These are phyloP conservation scores for Serilophus lunatus DNA, from an alignment of 2,113 vertebrate species.

Conservation along the genomic window DNA sequence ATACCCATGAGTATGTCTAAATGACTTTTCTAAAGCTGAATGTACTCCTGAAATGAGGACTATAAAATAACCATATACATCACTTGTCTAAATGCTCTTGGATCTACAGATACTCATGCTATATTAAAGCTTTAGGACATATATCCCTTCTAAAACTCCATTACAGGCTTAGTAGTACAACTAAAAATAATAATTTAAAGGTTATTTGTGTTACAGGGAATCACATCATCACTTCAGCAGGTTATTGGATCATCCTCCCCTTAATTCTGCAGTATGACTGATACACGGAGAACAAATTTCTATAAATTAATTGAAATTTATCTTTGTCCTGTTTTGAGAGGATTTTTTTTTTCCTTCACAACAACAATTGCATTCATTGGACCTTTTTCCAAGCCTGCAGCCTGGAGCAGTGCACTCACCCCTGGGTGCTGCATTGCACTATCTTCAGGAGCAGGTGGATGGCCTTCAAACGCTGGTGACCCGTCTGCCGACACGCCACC, in stretches of 20 bases:
- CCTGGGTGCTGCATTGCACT: conserved; percentile 80
- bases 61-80: not conserved
- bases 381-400: not conserved
- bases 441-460: conserved; percentile 90
- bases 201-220: not conserved
- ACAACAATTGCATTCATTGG: not conserved
- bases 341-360: not conserved
- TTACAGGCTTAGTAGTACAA: not conserved
- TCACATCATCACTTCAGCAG: not conserved
- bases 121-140: not conserved
- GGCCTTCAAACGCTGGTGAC: conserved; percentile 91
- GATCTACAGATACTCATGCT: not conserved
- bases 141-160: not conserved
- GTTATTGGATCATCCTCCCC: not conserved
- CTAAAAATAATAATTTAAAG: not conserved
- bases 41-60: not conserved
- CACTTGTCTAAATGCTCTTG: not conserved
- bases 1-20: not conserved
- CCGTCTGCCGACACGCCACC: conserved; percentile 91
- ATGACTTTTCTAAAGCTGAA: not conserved
- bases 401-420: conserved; percentile 63
- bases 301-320: not conserved
- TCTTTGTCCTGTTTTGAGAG: not conserved
- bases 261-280: not conserved
- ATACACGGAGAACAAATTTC: not conserved